phyloP scores from a whole-genome alignment of 1,140 invertebrate genomes.

The Kradibia gibbosae region DNA sequence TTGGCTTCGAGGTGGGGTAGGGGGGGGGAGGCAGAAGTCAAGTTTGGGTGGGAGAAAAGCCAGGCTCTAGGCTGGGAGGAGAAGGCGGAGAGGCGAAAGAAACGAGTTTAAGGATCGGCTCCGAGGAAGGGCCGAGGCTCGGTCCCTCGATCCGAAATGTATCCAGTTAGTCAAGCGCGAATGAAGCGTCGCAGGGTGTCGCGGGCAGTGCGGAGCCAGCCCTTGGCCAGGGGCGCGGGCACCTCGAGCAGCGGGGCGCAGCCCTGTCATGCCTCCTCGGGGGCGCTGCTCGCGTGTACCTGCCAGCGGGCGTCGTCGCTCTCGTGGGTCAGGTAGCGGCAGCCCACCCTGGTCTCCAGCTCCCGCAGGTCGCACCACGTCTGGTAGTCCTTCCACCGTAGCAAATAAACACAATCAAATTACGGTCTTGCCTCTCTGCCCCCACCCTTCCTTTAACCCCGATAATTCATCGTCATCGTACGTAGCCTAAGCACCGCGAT shows the following conservation, averaged over 20 bases:
- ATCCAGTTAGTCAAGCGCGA: constrained; percentile 61
- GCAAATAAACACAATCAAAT: too few relatives aligned
- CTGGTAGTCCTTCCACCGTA: constrained; percentile 85
- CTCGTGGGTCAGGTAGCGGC: constrained; percentile 95
- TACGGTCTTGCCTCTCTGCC: too few relatives aligned
- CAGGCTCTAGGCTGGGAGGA: background rate
- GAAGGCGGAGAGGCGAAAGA: too few relatives aligned
- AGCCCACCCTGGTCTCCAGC: constrained; percentile 86
- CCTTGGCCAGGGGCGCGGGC: constrained; percentile 58
- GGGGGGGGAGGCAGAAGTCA: background rate
- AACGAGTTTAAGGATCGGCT: background rate
- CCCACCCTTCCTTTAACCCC: too few relatives aligned
- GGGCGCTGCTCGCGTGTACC: background rate
- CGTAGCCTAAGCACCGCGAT: too few relatives aligned
- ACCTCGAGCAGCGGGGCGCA: constrained; percentile 3
- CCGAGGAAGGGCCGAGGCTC: background rate
- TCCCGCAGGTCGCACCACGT: constrained; percentile 95
- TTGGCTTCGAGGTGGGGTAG: background rate
- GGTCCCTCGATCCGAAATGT: background rate
- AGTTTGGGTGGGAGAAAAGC: background rate
- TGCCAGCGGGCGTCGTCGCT: constrained; percentile 96
- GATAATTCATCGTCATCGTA: too few relatives aligned
- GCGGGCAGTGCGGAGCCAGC: constrained; percentile 67
- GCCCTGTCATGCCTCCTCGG: constrained; percentile 14
- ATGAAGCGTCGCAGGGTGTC: constrained; percentile 68